Base-by-base conservation (phyloP, 2,113 vertebrate genomes). In the Xiphorhynchus elegans region DNA sequence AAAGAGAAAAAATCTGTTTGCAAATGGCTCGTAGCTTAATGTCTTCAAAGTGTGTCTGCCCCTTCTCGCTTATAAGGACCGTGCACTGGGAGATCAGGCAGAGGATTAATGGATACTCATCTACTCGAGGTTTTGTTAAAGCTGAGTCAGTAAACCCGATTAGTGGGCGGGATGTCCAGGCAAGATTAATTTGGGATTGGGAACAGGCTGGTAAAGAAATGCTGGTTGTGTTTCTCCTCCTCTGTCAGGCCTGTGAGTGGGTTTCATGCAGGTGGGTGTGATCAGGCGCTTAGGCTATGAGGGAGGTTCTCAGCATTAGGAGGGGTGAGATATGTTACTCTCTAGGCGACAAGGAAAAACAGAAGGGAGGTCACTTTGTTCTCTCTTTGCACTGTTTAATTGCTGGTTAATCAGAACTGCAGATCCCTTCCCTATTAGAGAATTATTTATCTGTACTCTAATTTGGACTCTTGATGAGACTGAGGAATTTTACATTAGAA, bases 1-100 rank as follows among this genome's bases (percentile, higher is more conserved):
- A 16, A 78, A 79, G 60, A 87, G 75, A 89, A 77, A 64, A 84
- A 89, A 94, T 82, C 68, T 91, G 89, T 89, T 87, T 89, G 74
- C 70, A 91, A 91, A 82, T 0, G 10, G 67, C 62, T 84, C 53
- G 40, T 49, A 73, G 44, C 67, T 94, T 84, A 87, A 85, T 46
- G 70, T 82, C 84, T 89, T 81, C 80, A 69, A 62, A 89, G 50
- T 19, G n/a, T 53, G 62, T 11, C 67, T 91, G 78, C 46, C 58
- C 46, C 10, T 87, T 49, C 53, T 66, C 0, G 0, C 29, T 60
- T 35, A 3, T 49, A 58, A 50, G 72, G 82, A 77, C 46, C 3
- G 3, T 29, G 66, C 37, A 7, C n/a, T 53, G 46, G 9, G 28
- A 87, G 69, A 93, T 84, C 31, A 66, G 39, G 66, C 35, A 87